Evolutionary conservation across 1,140 invertebrate species (phyloP).

Genomic region (Eriocheir sinensis): DNA sequence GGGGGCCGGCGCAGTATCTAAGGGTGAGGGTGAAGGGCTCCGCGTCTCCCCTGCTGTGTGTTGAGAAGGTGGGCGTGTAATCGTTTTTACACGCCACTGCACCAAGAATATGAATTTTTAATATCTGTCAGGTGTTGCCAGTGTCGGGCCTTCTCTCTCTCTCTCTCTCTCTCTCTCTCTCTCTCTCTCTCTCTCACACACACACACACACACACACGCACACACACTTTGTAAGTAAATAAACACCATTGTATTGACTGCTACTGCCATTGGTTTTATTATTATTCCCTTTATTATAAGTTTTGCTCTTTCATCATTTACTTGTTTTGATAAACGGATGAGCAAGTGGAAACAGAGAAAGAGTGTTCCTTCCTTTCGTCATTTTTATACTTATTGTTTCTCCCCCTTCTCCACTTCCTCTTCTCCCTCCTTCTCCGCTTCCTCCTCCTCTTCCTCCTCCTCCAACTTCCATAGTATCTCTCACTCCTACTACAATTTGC

Average conservation of each 20-base stretch:
- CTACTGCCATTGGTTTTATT: not conserved
- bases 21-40: not conserved
- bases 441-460: not conserved
- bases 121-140: conserved; percentile 64
- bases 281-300: not conserved
- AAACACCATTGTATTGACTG: not conserved
- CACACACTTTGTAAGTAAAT: not conserved
- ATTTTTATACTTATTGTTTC: not conserved
- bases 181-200: not conserved
- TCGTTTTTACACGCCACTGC: conserved; percentile 62
- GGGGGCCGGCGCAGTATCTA: too few relatives aligned
- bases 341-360: not conserved
- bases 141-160: not conserved
- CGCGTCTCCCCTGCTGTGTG: conserved; percentile 8
- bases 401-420: not conserved
- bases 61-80: conserved; percentile 53
- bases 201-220: conserved; percentile 4
- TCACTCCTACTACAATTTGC: not conserved
- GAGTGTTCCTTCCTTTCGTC: not conserved
- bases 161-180: not conserved
- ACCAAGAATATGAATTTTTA: conserved; percentile 72
- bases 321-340: not conserved
- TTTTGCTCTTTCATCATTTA: not conserved
- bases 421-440: conserved; percentile 10
- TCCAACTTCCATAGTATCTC: not conserved